These are phyloP conservation scores for Scaptomyza flava DNA, from an alignment of 2,888 invertebrate species.

Conservation along the genomic window DNA sequence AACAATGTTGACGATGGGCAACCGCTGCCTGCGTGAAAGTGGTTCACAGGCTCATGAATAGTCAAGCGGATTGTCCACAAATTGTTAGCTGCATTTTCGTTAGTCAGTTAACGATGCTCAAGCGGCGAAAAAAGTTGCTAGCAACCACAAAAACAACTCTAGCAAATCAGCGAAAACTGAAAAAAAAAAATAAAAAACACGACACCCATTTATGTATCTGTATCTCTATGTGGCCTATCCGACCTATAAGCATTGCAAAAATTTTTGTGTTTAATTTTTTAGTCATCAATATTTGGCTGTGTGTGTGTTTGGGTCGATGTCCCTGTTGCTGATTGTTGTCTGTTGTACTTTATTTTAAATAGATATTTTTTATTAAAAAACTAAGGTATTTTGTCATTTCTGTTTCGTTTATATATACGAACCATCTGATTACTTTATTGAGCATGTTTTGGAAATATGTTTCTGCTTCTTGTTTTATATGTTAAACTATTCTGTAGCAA, in stretches of 20 bases:
- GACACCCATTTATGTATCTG: background rate
- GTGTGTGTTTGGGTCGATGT: slow-evolving; percentile 19
- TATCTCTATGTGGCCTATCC: slow-evolving; percentile 47
- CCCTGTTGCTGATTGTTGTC: background rate
- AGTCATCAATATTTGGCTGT: slow-evolving; percentile 66
- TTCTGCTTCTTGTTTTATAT: too few relatives aligned
- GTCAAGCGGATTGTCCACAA: slow-evolving; percentile 51
- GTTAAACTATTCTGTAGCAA: too few relatives aligned
- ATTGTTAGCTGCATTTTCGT: slow-evolving; percentile 57
- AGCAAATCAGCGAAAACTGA: slow-evolving; percentile 28
- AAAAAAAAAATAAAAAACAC: background rate
- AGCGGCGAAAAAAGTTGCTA: slow-evolving; percentile 23
- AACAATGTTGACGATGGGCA: slow-evolving; percentile 12
- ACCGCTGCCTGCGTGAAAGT: slow-evolving; percentile 20
- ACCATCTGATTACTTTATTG: too few relatives aligned
- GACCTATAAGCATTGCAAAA: slow-evolving; percentile 66
- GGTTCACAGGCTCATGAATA: slow-evolving; percentile 62
- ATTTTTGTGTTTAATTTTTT: slow-evolving; percentile 67
- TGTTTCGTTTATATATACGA: too few relatives aligned
- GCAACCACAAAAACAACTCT: slow-evolving; percentile 13
- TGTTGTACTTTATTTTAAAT: too few relatives aligned
- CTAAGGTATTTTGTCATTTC: too few relatives aligned
- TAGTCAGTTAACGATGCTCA: slow-evolving; percentile 46
- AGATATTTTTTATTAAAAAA: too few relatives aligned
- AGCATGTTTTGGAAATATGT: too few relatives aligned